Base-by-base conservation (phyloP, 2,888 invertebrate species). In the Spatulosminthurus flaviceps region DNA sequence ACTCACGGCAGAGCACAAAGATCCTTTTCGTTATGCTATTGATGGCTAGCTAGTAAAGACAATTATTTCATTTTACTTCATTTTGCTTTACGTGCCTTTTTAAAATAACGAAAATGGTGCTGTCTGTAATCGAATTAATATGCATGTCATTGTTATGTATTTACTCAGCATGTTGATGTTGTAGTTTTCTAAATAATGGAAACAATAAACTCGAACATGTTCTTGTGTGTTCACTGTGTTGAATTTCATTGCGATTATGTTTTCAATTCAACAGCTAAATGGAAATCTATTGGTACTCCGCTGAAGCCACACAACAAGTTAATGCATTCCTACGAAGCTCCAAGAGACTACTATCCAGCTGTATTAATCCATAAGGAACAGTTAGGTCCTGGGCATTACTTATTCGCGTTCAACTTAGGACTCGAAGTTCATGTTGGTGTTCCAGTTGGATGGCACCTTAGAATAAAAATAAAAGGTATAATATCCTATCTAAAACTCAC, bases 341-440 rank as follows among this genome's bases (percentile, higher is more conserved):
- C 71, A 13, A 28, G n/a, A 34, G 78, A 78, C 7, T 78, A 71
- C 34, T 78, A 71, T 22, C 78, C 70, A n/a, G 78, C 61, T 0
- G n/a, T 16, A 61, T 34, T 78, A 13, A 24, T 71, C 7, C 41
- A 60, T 1, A 78, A 71, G 61, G 41, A 71, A 34, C 21, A 1
- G 1, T 1, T 61, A 26, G 71, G 70, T 21, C 28, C 29, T 4
- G 28, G 26, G 5, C 26, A 71, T 34, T 26, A 51, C n/a, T 34
- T 78, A 19, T 26, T 71, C 28, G 60, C 29, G n/a, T 61, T 71
- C 70, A 28, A 28, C 22, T 5, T 29, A 2, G 78, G 60, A 11
- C 16, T 5, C 4, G 61, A 71, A 34, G 29, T 19, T 16, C 71
- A 24, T 19, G 7, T 78, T 22, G 78, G 78, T 2, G 9, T 78